Conservation (phyloP, 2,113 vertebrate species). For the Ptyas mucosa region DNA sequence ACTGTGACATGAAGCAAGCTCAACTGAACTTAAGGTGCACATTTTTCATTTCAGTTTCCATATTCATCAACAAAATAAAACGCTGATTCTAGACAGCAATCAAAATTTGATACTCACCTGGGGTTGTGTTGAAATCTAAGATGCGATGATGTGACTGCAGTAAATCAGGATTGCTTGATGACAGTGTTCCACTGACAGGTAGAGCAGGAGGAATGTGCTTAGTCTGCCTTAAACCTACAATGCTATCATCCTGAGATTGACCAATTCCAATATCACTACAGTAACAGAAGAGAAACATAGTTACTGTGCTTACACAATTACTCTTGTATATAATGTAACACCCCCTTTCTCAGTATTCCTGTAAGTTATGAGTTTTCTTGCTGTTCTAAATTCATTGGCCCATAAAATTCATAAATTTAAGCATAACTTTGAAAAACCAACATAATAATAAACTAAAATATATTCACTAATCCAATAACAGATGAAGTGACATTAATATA, state of each 20-base stretch:
- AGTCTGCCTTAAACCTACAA: constrained; percentile 92
- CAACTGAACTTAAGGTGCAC: neutral
- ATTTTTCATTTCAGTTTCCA: neutral
- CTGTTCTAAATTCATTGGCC: neutral
- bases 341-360: neutral
- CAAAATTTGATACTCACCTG: constrained; percentile 70
- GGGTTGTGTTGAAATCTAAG: constrained; percentile 93
- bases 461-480: neutral
- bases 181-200: constrained; percentile 92
- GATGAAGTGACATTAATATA: neutral
- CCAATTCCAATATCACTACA: constrained; percentile 92
- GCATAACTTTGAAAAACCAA: neutral
- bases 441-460: neutral
- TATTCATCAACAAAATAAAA: neutral
- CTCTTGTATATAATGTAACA: neutral
- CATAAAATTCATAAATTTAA: neutral
- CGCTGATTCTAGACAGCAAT: neutral
- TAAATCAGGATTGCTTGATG: constrained; percentile 94
- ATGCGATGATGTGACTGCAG: constrained; percentile 97
- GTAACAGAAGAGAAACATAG: constrained; percentile 9
- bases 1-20: neutral
- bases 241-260: constrained; percentile 98
- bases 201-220: constrained; percentile 91
- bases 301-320: neutral
- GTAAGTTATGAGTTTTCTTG: neutral